These are phyloP conservation scores for Atherinosoma microstoma DNA, from an alignment of 2,797 vertebrate species.

Conservation along the genomic window DNA sequence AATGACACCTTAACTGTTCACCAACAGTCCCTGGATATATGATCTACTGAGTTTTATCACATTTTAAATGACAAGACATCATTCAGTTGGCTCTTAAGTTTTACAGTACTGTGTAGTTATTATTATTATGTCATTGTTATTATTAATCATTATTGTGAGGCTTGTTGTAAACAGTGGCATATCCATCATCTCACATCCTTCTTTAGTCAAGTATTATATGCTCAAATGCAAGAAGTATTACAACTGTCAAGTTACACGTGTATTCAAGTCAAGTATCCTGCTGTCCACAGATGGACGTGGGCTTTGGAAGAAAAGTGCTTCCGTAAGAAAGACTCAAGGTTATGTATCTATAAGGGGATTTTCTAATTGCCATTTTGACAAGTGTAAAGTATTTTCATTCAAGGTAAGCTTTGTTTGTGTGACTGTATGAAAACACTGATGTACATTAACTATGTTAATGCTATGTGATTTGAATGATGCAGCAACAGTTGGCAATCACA, in stretches of 20 bases:
- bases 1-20: constrained; percentile 36
- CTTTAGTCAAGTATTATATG: constrained; percentile 45
- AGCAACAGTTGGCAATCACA: constrained; percentile 47
- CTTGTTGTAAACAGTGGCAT: constrained; percentile 76
- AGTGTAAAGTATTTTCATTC: constrained; percentile 52
- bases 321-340: constrained; percentile 46
- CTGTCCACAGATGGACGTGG: constrained; percentile 46
- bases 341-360: constrained; percentile 23
- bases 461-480: constrained; percentile 35
- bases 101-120: constrained; percentile 67
- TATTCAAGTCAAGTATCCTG: constrained; percentile 59
- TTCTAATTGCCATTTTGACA: constrained; percentile 50
- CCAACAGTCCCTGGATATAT: constrained; percentile 51
- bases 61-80: constrained; percentile 75
- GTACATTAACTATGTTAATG: constrained; percentile 44
- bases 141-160: constrained; percentile 51
- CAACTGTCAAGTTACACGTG: constrained; percentile 53
- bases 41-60: constrained; percentile 58
- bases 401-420: constrained; percentile 49
- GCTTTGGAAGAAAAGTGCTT: constrained; percentile 54
- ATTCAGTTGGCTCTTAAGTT: constrained; percentile 65
- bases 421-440: constrained; percentile 27
- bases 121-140: constrained; percentile 47
- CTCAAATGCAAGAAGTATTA: constrained; percentile 41
- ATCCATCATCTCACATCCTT: constrained; percentile 47